Evolutionary conservation across 2,113 vertebrate species (phyloP).

Genomic region (Heterochromis multidens): DNA sequence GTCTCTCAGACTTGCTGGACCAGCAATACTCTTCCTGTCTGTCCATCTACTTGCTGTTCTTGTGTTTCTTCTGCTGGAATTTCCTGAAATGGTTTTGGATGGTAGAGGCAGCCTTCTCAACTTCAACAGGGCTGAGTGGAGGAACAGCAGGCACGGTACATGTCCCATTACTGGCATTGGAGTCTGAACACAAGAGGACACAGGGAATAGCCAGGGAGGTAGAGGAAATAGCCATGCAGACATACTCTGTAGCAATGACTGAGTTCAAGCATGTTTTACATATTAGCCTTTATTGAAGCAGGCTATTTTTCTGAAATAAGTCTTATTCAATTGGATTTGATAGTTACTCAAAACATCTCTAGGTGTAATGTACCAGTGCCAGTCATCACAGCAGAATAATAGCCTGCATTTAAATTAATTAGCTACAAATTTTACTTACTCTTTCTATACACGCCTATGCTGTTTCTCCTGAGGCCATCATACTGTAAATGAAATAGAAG

Average conservation of each 20-base stretch:
- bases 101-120: conserved; percentile 77
- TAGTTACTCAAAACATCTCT: neutral
- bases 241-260: conserved; percentile 41
- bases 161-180: conserved; percentile 55
- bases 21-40: neutral
- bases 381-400: neutral
- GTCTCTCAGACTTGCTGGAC: neutral
- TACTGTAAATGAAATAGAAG: conserved; percentile 43
- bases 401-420: neutral
- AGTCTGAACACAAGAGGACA: conserved; percentile 60
- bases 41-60: conserved; percentile 62
- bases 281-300: neutral
- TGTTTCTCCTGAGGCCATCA: conserved; percentile 70
- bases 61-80: conserved; percentile 84
- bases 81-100: conserved; percentile 84
- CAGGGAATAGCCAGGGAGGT: conserved; percentile 55
- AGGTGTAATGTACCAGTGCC: neutral
- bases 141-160: conserved; percentile 6
- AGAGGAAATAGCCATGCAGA: conserved; percentile 45
- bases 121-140: conserved; percentile 53
- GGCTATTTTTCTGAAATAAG: conserved; percentile 21
- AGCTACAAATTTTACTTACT: conserved; percentile 56
- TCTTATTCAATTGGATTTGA: neutral
- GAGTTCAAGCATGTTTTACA: conserved; percentile 16
- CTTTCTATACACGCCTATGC: conserved; percentile 71